Conservation (phyloP, 2,797 vertebrate genomes). For the Setipinna tenuifilis region DNA sequence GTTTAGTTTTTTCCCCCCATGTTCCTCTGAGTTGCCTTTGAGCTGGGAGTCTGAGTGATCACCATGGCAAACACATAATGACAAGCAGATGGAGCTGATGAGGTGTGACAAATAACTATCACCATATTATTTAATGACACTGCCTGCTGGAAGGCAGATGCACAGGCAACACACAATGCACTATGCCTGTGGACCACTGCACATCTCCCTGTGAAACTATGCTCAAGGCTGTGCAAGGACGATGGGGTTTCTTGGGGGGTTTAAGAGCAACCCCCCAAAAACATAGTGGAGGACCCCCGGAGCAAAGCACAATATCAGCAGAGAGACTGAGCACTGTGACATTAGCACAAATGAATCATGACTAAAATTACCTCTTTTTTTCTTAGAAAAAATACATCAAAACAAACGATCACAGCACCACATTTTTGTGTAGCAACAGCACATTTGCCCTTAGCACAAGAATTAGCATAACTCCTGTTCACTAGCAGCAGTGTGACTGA, state of each 20-base stretch:
- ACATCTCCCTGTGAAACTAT: not conserved
- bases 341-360: constrained; percentile 12
- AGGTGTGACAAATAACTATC: constrained; percentile 17
- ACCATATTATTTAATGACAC: constrained; percentile 25
- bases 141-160: constrained; percentile 16
- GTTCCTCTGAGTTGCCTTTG: too few relatives aligned
- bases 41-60: not conserved
- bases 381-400: not conserved
- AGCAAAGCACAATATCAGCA: not conserved
- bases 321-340: not conserved
- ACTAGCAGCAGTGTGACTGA: too few relatives aligned
- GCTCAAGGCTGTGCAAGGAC: not conserved
- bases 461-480: too few relatives aligned
- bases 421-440: too few relatives aligned
- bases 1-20: too few relatives aligned
- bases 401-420: not conserved
- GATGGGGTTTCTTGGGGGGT: not conserved
- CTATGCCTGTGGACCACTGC: not conserved
- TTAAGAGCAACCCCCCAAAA: not conserved
- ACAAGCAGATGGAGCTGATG: constrained; percentile 19
- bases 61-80: constrained; percentile 3
- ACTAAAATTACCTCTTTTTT: not conserved
- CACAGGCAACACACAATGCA: not conserved
- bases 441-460: too few relatives aligned
- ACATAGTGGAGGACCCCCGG: not conserved